Conservation (phyloP, 2,797 vertebrate genomes). For the Cynopterus sphinx region DNA sequence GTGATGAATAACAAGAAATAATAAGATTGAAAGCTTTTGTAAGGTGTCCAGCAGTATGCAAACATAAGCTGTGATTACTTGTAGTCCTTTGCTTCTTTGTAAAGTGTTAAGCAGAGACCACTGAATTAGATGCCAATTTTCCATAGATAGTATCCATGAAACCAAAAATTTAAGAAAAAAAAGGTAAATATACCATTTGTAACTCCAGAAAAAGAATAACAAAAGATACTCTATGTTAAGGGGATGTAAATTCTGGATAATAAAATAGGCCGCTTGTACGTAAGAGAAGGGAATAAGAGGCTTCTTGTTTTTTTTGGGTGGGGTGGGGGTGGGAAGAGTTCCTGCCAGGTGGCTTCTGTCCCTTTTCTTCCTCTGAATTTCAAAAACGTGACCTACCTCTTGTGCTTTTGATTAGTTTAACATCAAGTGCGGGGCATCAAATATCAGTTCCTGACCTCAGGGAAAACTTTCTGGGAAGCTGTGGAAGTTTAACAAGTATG, state of each 20-base stretch:
- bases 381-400: constrained; percentile 59
- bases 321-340: background rate
- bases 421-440: background rate
- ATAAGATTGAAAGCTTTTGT: background rate
- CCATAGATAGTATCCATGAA: background rate
- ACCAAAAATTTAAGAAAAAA: background rate
- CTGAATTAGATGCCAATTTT: background rate
- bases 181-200: background rate
- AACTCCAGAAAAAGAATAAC: background rate
- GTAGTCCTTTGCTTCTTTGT: background rate
- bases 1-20: background rate
- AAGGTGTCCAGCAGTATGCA: background rate
- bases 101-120: background rate
- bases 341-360: constrained; percentile 54
- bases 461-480: constrained; percentile 52
- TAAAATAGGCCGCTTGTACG: background rate
- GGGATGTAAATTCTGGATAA: background rate
- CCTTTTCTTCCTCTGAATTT: constrained; percentile 44
- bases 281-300: background rate
- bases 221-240: background rate
- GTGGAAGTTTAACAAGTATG: constrained; percentile 25
- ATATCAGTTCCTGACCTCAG: constrained; percentile 47
- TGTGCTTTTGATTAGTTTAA: constrained; percentile 70
- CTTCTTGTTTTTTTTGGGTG: background rate
- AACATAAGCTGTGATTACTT: background rate